phyloP scores from a whole-genome alignment of 1,140 invertebrate genomes.

The Cyclargus thomasi region DNA sequence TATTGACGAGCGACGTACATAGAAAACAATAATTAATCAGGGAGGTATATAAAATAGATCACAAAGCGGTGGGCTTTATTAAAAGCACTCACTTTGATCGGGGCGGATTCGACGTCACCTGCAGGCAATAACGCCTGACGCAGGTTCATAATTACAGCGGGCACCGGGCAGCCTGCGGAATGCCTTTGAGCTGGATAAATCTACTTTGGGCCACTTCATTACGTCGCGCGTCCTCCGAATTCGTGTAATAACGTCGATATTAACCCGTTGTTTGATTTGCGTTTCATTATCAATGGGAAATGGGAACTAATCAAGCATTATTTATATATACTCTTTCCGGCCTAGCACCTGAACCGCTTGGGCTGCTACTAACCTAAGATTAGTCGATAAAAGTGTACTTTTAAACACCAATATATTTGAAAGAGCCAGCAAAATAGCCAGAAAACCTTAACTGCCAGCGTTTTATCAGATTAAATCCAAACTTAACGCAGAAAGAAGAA shows the following conservation, averaged over 20 bases:
- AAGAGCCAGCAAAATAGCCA: too few relatives aligned
- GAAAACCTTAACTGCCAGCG: too few relatives aligned
- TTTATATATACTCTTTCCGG: too few relatives aligned
- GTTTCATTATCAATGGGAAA: background rate
- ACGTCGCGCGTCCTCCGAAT: slow-evolving; percentile 41
- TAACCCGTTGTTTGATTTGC: background rate
- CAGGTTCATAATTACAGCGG: slow-evolving; percentile 58
- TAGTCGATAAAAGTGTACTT: too few relatives aligned
- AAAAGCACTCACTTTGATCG: slow-evolving; percentile 70
- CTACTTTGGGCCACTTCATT: slow-evolving; percentile 58
- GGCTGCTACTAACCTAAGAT: too few relatives aligned
- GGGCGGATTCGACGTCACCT: slow-evolving; percentile 58
- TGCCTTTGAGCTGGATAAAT: slow-evolving; percentile 57
- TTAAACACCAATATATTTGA: too few relatives aligned
- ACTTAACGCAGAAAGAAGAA: too few relatives aligned
- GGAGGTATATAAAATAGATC: slow-evolving; percentile 35
- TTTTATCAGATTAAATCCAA: too few relatives aligned
- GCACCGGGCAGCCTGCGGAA: slow-evolving; percentile 56
- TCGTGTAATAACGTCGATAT: slow-evolving; percentile 39
- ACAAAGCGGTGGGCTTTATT: slow-evolving; percentile 50
- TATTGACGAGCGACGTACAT: slow-evolving; percentile 15
- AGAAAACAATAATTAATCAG: slow-evolving; percentile 26
- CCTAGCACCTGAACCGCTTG: too few relatives aligned
- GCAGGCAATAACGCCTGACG: slow-evolving; percentile 60
- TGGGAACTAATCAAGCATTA: background rate